These are phyloP conservation scores for Pluvianellus socialis DNA, from an alignment of 2,113 vertebrate species.

Conservation along the genomic window DNA sequence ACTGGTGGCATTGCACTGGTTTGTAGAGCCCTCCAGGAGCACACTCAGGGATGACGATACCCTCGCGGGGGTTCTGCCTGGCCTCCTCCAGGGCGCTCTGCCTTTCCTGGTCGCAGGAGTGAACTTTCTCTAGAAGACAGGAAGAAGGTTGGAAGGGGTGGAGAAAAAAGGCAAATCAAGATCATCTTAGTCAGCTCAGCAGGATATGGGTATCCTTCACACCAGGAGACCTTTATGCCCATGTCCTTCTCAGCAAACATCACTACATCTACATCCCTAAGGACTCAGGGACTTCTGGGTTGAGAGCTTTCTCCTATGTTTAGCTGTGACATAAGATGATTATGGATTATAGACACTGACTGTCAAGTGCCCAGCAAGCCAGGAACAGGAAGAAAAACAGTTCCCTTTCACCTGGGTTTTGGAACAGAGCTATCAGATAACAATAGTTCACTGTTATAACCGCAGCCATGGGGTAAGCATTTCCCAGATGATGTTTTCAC, in stretches of 20 bases:
- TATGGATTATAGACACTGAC: background rate
- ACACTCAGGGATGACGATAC: conserved; percentile 94
- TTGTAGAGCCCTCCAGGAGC: conserved; percentile 91
- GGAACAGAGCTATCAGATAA: background rate
- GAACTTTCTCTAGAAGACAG: conserved; percentile 89
- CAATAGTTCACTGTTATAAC: background rate
- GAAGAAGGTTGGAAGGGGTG: background rate
- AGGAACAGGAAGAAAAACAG: background rate
- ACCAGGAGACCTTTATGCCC: background rate
- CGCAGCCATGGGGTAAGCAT: background rate
- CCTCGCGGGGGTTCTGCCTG: conserved; percentile 85
- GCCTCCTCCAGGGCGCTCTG: conserved; percentile 92
- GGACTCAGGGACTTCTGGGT: background rate
- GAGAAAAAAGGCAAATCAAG: background rate
- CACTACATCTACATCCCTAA: background rate
- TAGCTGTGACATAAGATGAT: background rate
- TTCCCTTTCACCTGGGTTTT: background rate
- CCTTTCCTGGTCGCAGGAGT: conserved; percentile 97
- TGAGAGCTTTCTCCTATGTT: background rate
- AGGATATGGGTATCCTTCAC: background rate
- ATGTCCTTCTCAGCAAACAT: background rate
- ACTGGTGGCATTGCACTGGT: conserved; percentile 96
- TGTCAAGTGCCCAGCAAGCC: background rate
- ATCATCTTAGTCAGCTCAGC: background rate
- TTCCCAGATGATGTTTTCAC: background rate